phyloP scores from a whole-genome alignment of 2,113 vertebrate species.

The Tachysurus fulvidraco region DNA sequence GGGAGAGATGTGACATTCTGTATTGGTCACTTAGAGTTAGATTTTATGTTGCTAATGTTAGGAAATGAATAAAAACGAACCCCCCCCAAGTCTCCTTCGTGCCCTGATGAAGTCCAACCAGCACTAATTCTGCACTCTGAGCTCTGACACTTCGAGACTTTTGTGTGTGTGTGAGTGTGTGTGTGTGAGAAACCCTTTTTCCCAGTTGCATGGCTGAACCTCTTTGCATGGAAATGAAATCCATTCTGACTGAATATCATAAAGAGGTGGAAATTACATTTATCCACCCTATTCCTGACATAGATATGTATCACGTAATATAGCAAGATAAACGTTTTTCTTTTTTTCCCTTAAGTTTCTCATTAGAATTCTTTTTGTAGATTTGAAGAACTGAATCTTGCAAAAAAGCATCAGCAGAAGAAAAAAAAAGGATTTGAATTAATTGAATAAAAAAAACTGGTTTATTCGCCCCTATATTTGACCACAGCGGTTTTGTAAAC shows the following conservation, averaged over 20 bases:
- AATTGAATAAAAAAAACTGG: background rate
- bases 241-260: conserved; percentile 61
- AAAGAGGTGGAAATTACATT: conserved; percentile 50
- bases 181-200: conserved; percentile 63
- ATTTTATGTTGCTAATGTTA: conserved; percentile 40
- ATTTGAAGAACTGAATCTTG: conserved; percentile 67
- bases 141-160: conserved; percentile 69
- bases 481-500: conserved; percentile 24
- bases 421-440: conserved; percentile 19
- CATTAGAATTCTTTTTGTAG: conserved; percentile 50
- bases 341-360: background rate
- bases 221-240: conserved; percentile 84
- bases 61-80: conserved; percentile 23
- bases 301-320: conserved; percentile 46
- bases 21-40: background rate
- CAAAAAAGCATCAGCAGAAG: conserved; percentile 69
- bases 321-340: conserved; percentile 58
- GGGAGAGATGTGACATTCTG: conserved; percentile 36
- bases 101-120: conserved; percentile 79
- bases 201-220: conserved; percentile 88
- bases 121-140: conserved; percentile 86
- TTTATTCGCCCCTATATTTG: conserved; percentile 5
- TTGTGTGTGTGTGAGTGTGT: conserved; percentile 61
- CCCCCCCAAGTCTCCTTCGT: conserved; percentile 59
- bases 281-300: conserved; percentile 53